Conservation (phyloP, 1,140 invertebrate species). For the Drosophila paulistorum region DNA sequence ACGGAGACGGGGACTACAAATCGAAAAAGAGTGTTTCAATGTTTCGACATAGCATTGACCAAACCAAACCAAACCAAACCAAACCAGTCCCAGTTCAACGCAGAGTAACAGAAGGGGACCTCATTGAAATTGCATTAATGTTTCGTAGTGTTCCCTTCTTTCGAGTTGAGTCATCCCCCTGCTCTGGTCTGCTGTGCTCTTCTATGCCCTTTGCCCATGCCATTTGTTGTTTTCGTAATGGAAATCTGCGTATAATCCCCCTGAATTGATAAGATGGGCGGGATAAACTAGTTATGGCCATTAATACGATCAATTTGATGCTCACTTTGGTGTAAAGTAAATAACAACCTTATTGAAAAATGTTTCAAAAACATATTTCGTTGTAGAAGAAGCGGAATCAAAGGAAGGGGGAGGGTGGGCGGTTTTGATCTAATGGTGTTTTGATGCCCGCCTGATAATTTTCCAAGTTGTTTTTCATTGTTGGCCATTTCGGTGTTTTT, state of each 20-base stretch:
- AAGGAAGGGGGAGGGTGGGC: not conserved
- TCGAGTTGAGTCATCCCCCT: not conserved
- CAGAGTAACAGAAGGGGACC: constrained; percentile 6
- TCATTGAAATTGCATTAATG: constrained; percentile 80
- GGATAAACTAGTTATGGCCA: constrained; percentile 83
- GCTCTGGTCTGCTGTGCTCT: not conserved
- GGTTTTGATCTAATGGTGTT: constrained; percentile 48
- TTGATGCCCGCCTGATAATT: constrained; percentile 29
- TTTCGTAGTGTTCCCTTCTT: not conserved
- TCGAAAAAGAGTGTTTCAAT: constrained; percentile 73
- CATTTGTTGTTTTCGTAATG: constrained; percentile 56
- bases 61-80: constrained; percentile 14
- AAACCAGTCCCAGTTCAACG: not conserved
- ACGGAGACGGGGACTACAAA: constrained; percentile 46
- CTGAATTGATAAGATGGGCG: constrained; percentile 78
- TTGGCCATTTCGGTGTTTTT: too few relatives aligned
- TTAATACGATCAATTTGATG: constrained; percentile 83
- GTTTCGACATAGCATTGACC: constrained; percentile 47
- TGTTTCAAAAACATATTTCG: constrained; percentile 34
- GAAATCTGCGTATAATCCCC: constrained; percentile 82
- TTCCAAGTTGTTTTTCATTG: not conserved
- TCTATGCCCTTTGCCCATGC: not conserved
- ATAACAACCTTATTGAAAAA: constrained; percentile 77
- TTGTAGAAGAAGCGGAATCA: not conserved
- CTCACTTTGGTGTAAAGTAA: constrained; percentile 76